Evolutionary conservation across 1,140 invertebrate species (phyloP).

Genomic region (Bombus difficillimus): DNA sequence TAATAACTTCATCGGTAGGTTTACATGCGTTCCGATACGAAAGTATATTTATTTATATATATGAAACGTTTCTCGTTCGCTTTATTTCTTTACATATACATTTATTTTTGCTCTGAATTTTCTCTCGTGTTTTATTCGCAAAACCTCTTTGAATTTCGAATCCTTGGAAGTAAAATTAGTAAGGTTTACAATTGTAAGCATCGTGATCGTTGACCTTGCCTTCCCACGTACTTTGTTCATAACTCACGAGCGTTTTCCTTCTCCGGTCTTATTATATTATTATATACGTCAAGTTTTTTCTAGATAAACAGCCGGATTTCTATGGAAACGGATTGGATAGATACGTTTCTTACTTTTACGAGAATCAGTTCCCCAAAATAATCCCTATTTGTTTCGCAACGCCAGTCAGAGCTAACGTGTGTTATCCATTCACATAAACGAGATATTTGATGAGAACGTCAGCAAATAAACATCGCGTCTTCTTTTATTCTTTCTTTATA

Average conservation of each 20-base stretch:
- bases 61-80: too few relatives aligned
- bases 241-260: not conserved
- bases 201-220: not conserved
- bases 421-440: not conserved
- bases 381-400: not conserved
- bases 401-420: too few relatives aligned
- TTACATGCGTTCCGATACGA: too few relatives aligned
- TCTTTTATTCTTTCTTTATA: not conserved
- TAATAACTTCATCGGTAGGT: not conserved
- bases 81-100: not conserved
- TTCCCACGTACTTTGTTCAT: not conserved
- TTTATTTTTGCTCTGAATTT: not conserved
- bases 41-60: not conserved
- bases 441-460: not conserved
- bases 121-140: not conserved
- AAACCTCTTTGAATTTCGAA: not conserved
- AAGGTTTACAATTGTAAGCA: not conserved
- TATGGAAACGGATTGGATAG: not conserved
- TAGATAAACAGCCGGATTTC: conserved; percentile 45
- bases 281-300: conserved; percentile 40
- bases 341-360: conserved; percentile 41
- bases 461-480: not conserved
- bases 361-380: not conserved
- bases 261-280: conserved; percentile 34
- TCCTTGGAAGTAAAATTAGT: not conserved